These are phyloP conservation scores for Nestor notabilis DNA, from an alignment of 2,113 vertebrate species.

Conservation along the genomic window DNA sequence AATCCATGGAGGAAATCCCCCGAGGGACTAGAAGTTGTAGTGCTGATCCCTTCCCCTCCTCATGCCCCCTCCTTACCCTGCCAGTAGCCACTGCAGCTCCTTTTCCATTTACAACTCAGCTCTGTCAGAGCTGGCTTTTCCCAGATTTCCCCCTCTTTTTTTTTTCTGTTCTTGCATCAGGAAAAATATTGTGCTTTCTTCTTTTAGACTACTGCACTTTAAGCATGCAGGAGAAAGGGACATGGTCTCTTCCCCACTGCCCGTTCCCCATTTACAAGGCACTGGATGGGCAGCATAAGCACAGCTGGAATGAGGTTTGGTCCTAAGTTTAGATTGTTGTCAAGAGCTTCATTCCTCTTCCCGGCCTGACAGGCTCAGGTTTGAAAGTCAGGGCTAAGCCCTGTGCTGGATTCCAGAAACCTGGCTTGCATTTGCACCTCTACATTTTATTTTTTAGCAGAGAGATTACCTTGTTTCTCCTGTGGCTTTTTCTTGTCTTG, in stretches of 20 bases:
- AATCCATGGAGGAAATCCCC: background rate
- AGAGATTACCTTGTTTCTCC: background rate
- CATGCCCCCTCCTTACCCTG: background rate
- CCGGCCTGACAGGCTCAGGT: background rate
- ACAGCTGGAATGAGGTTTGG: background rate
- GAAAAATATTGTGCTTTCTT: background rate
- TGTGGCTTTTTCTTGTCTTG: background rate
- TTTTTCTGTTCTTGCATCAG: background rate
- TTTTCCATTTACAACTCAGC: background rate
- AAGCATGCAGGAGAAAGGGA: background rate
- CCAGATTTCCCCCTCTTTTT: fast-evolving
- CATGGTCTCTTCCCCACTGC: background rate
- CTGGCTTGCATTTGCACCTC: background rate
- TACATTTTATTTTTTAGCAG: background rate
- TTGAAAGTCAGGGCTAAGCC: background rate
- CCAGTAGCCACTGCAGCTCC: background rate
- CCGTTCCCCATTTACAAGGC: background rate
- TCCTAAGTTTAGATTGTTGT: background rate
- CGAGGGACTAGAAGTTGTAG: background rate
- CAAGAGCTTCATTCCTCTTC: background rate
- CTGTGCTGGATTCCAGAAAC: background rate
- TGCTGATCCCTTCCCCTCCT: background rate
- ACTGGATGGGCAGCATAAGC: background rate
- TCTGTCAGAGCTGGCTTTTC: background rate
- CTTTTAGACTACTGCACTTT: background rate